phyloP scores from a whole-genome alignment of 2,888 invertebrate species.

The Rambutsinella grinnellia region DNA sequence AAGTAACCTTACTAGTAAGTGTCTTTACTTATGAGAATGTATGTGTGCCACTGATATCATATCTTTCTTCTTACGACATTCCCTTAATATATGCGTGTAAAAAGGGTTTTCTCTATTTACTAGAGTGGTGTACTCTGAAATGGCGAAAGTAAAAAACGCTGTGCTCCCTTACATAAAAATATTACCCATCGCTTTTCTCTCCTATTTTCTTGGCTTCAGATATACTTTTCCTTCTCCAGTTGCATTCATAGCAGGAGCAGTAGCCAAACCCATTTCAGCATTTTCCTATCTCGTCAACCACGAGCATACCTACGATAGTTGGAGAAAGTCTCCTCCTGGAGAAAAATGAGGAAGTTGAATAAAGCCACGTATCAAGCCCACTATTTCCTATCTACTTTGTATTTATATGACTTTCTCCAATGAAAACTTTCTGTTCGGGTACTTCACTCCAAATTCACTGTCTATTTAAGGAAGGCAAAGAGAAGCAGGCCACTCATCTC shows the following conservation, averaged over 20 bases:
- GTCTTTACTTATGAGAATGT: constrained; percentile 16
- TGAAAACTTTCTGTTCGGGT: background rate
- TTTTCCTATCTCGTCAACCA: background rate
- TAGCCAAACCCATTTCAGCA: background rate
- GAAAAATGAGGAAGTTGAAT: background rate
- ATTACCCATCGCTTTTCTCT: background rate
- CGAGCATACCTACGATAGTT: background rate
- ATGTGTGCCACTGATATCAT: constrained; percentile 1
- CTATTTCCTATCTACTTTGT: too few species aligned
- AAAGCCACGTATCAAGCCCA: too few species aligned
- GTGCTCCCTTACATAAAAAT: background rate
- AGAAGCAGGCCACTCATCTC: background rate
- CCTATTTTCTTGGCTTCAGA: background rate
- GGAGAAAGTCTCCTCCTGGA: constrained; percentile 12
- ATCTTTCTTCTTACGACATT: constrained; percentile 30
- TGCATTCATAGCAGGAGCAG: too few species aligned
- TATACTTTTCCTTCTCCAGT: background rate
- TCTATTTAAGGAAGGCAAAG: background rate
- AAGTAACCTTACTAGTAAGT: constrained; percentile 26
- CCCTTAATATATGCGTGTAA: constrained; percentile 45
- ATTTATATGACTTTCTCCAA: too few species aligned
- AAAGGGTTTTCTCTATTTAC: constrained; percentile 35
- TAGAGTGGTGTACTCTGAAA: background rate
- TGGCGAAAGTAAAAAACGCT: too few species aligned
- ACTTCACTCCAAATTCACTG: constrained; percentile 11